Percentiles rank a stretch among this genome's conserved stretches.
phyloP scores from a whole-genome alignment of 2,113 vertebrate species.

The Anhinga rufa region DNA sequence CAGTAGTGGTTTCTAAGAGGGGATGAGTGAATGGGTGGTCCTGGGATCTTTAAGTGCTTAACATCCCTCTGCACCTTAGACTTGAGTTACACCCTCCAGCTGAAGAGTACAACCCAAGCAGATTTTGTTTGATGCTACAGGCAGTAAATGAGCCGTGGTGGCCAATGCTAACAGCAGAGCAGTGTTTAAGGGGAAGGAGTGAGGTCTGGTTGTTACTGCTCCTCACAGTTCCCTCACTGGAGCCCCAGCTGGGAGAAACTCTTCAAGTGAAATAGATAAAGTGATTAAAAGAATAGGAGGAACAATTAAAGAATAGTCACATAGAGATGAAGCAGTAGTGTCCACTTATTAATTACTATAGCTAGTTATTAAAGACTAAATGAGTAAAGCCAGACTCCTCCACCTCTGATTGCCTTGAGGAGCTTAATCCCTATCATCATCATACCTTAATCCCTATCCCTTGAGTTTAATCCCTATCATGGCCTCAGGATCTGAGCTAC shows the following conservation, averaged over 20 bases:
- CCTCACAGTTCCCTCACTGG: not conserved
- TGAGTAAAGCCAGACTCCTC: not conserved
- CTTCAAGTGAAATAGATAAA: not conserved
- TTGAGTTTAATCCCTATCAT: not conserved
- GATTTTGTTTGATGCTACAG: not conserved
- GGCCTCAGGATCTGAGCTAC: not conserved
- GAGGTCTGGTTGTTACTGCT: not conserved
- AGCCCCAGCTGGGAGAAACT: not conserved
- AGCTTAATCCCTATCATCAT: not conserved
- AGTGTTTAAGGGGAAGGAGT: too few relatives aligned
- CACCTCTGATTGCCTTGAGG: not conserved
- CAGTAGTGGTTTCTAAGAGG: not conserved
- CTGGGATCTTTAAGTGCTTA: not conserved
- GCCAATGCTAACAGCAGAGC: not conserved
- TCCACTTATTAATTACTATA: not conserved
- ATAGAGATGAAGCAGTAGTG: accelerated
- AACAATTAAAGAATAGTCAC: not conserved
- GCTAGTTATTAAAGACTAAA: not conserved
- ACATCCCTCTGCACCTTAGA: not conserved
- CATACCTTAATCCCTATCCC: too few relatives aligned
- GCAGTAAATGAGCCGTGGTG: not conserved
- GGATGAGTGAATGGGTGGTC: not conserved
- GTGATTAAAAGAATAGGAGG: not conserved
- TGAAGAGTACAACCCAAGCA: not conserved
- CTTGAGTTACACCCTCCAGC: not conserved